These are phyloP conservation scores for Morus bassanus DNA, from an alignment of 2,797 vertebrate genomes.

Conservation along the genomic window DNA sequence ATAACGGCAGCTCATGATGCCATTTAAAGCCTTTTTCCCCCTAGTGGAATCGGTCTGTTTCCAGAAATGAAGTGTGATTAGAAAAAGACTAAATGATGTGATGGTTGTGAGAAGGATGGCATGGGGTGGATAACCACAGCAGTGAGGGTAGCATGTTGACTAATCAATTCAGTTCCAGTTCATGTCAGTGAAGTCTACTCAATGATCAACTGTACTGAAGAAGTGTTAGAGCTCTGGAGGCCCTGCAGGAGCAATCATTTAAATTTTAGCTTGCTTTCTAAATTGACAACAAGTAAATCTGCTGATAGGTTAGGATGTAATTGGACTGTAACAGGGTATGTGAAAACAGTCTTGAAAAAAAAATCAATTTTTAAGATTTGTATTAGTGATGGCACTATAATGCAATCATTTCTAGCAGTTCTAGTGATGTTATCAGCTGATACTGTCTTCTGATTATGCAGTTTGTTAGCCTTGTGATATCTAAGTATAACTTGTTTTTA, in stretches of 20 bases:
- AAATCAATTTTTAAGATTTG: not conserved
- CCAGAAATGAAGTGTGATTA: not conserved
- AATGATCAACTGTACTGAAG: not conserved
- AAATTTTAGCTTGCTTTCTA: not conserved
- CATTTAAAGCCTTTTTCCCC: fast-evolving
- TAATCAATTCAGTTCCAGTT: not conserved
- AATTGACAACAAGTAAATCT: not conserved
- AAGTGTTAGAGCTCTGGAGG: not conserved
- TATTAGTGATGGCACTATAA: not conserved
- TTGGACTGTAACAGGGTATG: not conserved
- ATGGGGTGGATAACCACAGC: not conserved
- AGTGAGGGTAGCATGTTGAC: not conserved
- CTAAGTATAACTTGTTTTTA: not conserved
- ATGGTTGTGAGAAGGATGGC: not conserved
- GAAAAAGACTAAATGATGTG: not conserved
- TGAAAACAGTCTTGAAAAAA: not conserved
- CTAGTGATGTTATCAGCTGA: not conserved
- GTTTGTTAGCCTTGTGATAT: not conserved
- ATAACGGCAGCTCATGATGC: not conserved
- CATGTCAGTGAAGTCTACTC: not conserved
- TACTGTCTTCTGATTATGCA: not conserved
- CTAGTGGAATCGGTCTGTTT: not conserved
- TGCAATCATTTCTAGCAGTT: not conserved
- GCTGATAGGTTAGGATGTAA: not conserved
- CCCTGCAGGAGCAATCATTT: not conserved